These are phyloP conservation scores for Neostethus bicornis DNA, from an alignment of 2,797 vertebrate species.

Conservation along the genomic window DNA sequence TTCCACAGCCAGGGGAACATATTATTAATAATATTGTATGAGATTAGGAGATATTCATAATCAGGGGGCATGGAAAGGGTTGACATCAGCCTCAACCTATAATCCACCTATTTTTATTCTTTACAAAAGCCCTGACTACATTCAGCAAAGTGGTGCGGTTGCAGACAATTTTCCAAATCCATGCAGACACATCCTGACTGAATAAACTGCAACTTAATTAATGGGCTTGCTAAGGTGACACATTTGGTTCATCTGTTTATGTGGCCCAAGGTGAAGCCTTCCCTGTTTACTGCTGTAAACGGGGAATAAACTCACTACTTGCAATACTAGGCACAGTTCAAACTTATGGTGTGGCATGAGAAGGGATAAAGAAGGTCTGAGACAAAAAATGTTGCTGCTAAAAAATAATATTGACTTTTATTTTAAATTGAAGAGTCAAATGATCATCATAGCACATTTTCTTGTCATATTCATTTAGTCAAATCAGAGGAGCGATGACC, in stretches of 20 bases:
- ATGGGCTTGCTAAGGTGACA: constrained; percentile 15
- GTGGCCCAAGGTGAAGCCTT: constrained; percentile 20
- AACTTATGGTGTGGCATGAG: constrained; percentile 2
- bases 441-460: neutral
- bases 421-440: neutral
- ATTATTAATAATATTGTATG: constrained; percentile 19
- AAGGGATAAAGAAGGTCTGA: neutral
- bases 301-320: neutral
- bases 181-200: constrained; percentile 2
- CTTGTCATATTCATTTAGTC: neutral
- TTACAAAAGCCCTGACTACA: constrained; percentile 21
- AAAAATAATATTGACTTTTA: neutral
- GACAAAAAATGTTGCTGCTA: neutral
- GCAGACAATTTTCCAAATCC: constrained; percentile 21
- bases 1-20: constrained; percentile 10
- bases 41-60: constrained; percentile 28
- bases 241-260: constrained; percentile 18
- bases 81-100: constrained; percentile 29
- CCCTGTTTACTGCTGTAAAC: constrained; percentile 10
- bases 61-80: constrained; percentile 20
- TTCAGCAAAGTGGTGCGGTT: constrained; percentile 8
- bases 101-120: constrained; percentile 34
- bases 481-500: neutral
- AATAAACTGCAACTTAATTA: constrained; percentile 25
- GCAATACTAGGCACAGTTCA: constrained; percentile 4